Evolutionary conservation across 2,113 vertebrate species (phyloP).

Genomic region (Seriola rivoliana): DNA sequence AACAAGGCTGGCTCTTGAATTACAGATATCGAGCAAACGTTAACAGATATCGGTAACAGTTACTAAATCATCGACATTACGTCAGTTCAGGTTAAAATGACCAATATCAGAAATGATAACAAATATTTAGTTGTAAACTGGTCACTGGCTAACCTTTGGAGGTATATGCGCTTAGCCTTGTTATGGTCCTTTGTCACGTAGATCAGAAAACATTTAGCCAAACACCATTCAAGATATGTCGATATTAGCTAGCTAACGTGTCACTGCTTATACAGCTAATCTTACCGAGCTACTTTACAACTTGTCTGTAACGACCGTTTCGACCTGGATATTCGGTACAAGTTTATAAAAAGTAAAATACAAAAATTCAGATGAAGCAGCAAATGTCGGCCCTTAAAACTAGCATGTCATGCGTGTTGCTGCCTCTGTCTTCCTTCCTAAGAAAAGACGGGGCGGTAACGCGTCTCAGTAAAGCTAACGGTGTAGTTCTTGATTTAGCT

Average conservation of each 20-base stretch:
- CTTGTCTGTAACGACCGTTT: neutral
- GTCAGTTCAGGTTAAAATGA: neutral
- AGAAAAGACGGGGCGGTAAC: neutral
- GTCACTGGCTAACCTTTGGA: neutral
- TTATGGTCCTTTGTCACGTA: neutral
- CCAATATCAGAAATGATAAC: neutral
- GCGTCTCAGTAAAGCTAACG: neutral
- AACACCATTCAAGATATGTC: neutral
- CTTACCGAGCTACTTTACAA: fast-evolving
- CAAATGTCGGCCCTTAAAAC: neutral
- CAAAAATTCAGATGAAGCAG: neutral
- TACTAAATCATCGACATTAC: neutral
- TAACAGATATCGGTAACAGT: neutral
- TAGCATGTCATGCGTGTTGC: fast-evolving
- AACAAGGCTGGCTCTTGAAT: neutral
- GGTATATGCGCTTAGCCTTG: no score
- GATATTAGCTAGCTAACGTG: neutral
- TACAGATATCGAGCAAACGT: neutral
- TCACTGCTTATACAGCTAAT: neutral
- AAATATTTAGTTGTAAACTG: neutral
- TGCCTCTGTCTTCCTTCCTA: neutral
- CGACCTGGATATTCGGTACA: neutral
- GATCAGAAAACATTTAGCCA: neutral
- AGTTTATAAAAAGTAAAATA: neutral
- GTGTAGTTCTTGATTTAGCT: no score